Percentiles rank a stretch among this genome's conserved stretches.
phyloP scores from a whole-genome alignment of 2,113 vertebrate species.

The Stegastes partitus region DNA sequence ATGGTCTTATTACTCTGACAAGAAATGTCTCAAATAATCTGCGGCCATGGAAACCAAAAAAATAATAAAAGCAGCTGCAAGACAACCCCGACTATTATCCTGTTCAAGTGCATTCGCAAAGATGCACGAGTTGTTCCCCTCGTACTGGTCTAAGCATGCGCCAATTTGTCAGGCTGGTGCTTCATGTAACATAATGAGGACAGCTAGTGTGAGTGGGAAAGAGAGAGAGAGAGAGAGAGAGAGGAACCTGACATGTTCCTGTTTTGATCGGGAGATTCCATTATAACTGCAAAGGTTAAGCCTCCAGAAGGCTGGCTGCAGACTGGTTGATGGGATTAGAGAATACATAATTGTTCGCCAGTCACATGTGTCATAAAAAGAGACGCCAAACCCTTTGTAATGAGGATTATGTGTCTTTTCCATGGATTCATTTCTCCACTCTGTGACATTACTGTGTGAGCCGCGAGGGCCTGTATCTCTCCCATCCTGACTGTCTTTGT shows the following conservation, averaged over 20 bases:
- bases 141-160: conserved; percentile 30
- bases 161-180: conserved; percentile 40
- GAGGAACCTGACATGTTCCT: conserved; percentile 57
- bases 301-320: conserved; percentile 62
- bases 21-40: conserved; percentile 74
- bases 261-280: conserved; percentile 73
- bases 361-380: conserved; percentile 81
- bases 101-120: conserved; percentile 37
- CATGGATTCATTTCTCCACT: conserved; percentile 81
- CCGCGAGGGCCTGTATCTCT: conserved; percentile 68
- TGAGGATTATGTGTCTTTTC: conserved; percentile 83
- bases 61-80: conserved; percentile 65
- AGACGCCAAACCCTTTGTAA: conserved; percentile 79
- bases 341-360: conserved; percentile 80
- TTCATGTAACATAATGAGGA: conserved; percentile 40
- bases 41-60: conserved; percentile 75
- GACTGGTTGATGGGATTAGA: conserved; percentile 75
- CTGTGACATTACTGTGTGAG: conserved; percentile 70
- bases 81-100: conserved; percentile 59
- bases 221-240: background rate
- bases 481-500: conserved; percentile 75
- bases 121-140: conserved; percentile 17
- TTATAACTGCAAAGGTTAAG: conserved; percentile 69
- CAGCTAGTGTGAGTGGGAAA: background rate
- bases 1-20: conserved; percentile 65